Base-by-base conservation (phyloP, 2,113 vertebrate species). In the Scomber colias region DNA sequence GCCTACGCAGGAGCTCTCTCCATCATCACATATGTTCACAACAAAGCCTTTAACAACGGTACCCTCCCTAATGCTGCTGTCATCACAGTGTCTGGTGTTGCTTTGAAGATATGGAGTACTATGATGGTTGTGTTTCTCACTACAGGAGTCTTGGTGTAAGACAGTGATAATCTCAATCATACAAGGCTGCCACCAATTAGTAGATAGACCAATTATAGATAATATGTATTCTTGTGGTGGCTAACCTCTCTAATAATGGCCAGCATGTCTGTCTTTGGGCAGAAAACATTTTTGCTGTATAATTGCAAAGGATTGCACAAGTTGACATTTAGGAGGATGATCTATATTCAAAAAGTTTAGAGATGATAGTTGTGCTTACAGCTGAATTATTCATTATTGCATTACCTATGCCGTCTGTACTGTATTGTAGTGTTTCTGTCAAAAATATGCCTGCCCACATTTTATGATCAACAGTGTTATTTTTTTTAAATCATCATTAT, bases 1-100 rank as follows among this genome's bases (percentile, higher is more conserved):
- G 93, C 91, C 35, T 93, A 92, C 88, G 69, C 75, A 7, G 94
- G 94, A 55, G 92, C 93, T 11, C 89, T 84, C 11, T 90, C 87
- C 0, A 90, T 96, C 67, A 89, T 95, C 45, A 92, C 92, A 27
- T 87, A 93, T 16, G 75, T 93, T 2, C 72, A 94, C 48, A 64
- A 92, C 46, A 95, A 95, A 50, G 65, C 93, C 21, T 93, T 83
- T 76, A 51, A 6, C 44, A 57, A 21, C 13, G n/a, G 46, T 9
- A 11, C 40, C 15, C 40, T 74, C 17, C 61, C 75, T 2, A 81
- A 48, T 1, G 5, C 61, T 50, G 74, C 64, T n/a, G 19, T 49
- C n/a, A 64, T 50, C 46, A 19, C 21, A 17, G 35, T 64, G 24
- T 57, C 62, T n/a, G 62, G 61, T 21, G 10, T 60, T 24, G 31